Evolutionary conservation across 1,140 invertebrate genomes (phyloP).

Genomic region (Liolophura sinensis): DNA sequence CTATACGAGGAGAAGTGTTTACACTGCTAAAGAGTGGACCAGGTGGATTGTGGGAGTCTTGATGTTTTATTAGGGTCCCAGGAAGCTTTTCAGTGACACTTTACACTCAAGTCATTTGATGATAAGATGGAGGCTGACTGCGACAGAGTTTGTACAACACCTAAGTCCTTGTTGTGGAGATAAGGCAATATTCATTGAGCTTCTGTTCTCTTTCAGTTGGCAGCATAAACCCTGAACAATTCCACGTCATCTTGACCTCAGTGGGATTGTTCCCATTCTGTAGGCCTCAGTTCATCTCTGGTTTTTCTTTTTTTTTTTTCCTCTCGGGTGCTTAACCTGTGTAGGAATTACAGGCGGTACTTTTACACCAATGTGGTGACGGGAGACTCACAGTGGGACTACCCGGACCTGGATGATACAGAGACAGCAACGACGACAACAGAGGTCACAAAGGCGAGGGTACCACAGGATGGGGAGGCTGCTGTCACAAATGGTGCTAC

Average conservation of each 20-base stretch:
- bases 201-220: background rate
- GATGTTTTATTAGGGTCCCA: too few relatives aligned
- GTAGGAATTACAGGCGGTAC: slow-evolving; percentile 72
- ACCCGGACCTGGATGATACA: slow-evolving; percentile 62
- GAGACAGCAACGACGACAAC: background rate
- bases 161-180: background rate
- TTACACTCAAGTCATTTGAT: background rate
- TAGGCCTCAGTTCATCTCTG: slow-evolving; percentile 2
- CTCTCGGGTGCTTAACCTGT: slow-evolving; percentile 58
- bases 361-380: slow-evolving; percentile 68
- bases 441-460: too few relatives aligned
- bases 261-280: background rate
- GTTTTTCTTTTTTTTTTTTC: slow-evolving; percentile 36
- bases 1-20: too few relatives aligned
- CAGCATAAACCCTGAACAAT: background rate
- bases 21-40: too few relatives aligned
- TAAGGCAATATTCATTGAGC: background rate
- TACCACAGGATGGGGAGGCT: too few relatives aligned
- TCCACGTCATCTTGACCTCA: background rate
- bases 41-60: too few relatives aligned
- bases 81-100: too few relatives aligned
- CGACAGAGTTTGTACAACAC: background rate
- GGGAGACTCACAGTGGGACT: slow-evolving; percentile 70
- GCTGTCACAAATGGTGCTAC: too few relatives aligned
- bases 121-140: slow-evolving; percentile 1